These are phyloP conservation scores for Syritta pipiens DNA, from an alignment of 2,888 invertebrate species.

Conservation along the genomic window DNA sequence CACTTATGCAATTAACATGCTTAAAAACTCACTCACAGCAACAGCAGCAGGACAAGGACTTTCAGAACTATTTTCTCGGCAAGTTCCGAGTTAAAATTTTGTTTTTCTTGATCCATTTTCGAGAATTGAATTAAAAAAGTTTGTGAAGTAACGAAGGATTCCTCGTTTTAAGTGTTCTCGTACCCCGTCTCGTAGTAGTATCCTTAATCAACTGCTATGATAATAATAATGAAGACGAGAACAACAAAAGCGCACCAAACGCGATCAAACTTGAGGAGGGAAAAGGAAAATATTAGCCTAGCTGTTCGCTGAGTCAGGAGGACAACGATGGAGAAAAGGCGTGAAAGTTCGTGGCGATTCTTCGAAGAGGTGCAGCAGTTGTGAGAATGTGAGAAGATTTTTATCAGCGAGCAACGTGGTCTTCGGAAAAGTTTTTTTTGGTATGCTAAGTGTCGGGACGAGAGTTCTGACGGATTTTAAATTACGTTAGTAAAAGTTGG, in stretches of 20 bases:
- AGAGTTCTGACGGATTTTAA: slow-evolving; percentile 55
- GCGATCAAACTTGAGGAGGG: slow-evolving; percentile 33
- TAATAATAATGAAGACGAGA: slow-evolving; percentile 43
- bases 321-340: neutral
- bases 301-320: slow-evolving; percentile 1
- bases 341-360: slow-evolving; percentile 30
- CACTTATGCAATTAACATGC: slow-evolving; percentile 45
- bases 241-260: slow-evolving; percentile 46
- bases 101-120: slow-evolving; percentile 31
- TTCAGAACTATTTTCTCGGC: slow-evolving; percentile 31
- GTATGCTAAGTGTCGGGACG: slow-evolving; percentile 43
- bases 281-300: slow-evolving; percentile 47
- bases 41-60: slow-evolving; percentile 12
- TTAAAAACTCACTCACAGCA: slow-evolving; percentile 2
- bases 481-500: slow-evolving; percentile 56
- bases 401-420: slow-evolving; percentile 22
- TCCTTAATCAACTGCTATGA: slow-evolving; percentile 46
- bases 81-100: slow-evolving; percentile 45
- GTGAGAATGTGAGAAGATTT: slow-evolving; percentile 33
- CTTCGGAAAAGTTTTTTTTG: slow-evolving; percentile 32
- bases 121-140: slow-evolving; percentile 49
- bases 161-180: neutral
- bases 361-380: slow-evolving; percentile 24
- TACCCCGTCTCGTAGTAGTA: no score
- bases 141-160: slow-evolving; percentile 24